Base-by-base conservation (phyloP, 2,888 invertebrate genomes). In the Ormyrus thymus region DNA sequence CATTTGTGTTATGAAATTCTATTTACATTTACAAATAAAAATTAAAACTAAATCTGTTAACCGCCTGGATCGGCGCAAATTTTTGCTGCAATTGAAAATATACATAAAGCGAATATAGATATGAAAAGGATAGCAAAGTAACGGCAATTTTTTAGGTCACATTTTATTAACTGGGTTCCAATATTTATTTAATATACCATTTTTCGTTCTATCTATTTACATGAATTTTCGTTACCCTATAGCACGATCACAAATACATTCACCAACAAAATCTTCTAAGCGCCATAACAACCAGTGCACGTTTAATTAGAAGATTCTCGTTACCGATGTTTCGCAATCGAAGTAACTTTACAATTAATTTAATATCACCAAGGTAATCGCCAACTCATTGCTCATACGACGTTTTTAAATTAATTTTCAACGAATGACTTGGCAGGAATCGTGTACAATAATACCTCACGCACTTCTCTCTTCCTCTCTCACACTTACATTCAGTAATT, bases 111-210 rank as follows among this genome's bases (percentile, higher is more conserved):
- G 2, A 29, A 29, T 29, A 29, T 29, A 29, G 29, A 29, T 29
- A 29, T 29, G 29, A 29, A 29, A 29, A 29, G 29, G 29, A 29
- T 29, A 29, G 29, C 29, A 29, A 29, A 29, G 29, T 29, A 29
- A 29, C 29, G 3, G 29, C 29, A 29, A 29, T 29, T 29, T 29
- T 29, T 29, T 29, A 29, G 29, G 29, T 29, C 29, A 29, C 29
- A 29, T 84, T 86, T 88, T 87, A 88, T 87, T 88, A 86, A 87
- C 83, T 84, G 86, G 86, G 86, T 84, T 83, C 87, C 86, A 86
- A 77, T 81, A 80, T 77, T 82, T 73, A 53, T 79, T 70, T 75
- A 29, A 62, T 70, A 85, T 86, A 55, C 82, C 84, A 85, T 84
- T 85, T 84, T 85, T 75, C 72, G 72, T 29, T 75, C 79, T 80